Evolutionary conservation across 2,113 vertebrate species (phyloP), one percentile per base, ranked within the genome.

Genomic region (Clarias magur): DNA sequence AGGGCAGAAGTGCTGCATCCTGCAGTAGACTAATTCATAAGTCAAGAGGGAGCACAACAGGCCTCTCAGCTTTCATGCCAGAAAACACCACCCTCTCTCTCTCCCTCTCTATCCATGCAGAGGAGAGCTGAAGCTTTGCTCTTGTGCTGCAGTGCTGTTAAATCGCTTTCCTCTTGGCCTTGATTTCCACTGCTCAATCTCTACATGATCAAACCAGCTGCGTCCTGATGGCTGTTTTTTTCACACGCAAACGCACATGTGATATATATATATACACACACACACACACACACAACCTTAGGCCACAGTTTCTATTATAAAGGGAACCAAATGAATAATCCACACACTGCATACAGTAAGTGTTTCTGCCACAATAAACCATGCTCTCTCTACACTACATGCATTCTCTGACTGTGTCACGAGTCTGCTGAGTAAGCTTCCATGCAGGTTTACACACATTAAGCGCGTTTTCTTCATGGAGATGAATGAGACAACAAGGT

Each of bases 1-100:
- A 65, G 88, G 80, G 89, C 84, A 63, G 80, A 79, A 91, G 87
- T 85, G 86, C 87, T 86, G 88, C 85, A 70, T 82, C 83, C 65
- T 89, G 80, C 84, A 85, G 89, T 62, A 88, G 63, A 82, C 89
- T 91, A 88, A 88, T 92, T 92, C 83, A 92, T 88, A 88, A 90
- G 89, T 84, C 81, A 84, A 89, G 87, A 86, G 81, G 85, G 80
- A 88, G 67, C 6, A 34, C 85, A 75, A 83, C 76, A 72, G 68
- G 75, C 60, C n/a, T 73, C 85, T 78, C 76, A 59, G 86, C 81
- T 83, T 67, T 87, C 76, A 54, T 42, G 68, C 68, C 75, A 54
- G 76, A 60, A 75, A 81, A 27, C 60, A 80, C n/a, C 25, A 23
- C 67, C 60, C 54, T 34, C 42, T 48, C 21, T 78, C 57, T 21